Conservation (phyloP, 2,113 vertebrate genomes). For the human (Homo sapiens) region DNA sequence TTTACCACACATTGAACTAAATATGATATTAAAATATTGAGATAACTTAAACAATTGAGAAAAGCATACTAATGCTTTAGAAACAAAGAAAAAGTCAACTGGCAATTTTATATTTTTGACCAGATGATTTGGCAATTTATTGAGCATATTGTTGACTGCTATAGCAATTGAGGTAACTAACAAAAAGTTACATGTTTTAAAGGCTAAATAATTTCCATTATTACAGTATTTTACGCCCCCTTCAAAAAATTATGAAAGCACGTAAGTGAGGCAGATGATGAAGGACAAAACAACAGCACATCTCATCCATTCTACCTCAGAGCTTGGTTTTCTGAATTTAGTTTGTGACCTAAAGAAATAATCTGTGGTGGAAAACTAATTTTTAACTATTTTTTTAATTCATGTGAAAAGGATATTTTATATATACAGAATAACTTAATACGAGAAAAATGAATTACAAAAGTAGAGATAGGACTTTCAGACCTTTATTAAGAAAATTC, state of each 20-base stretch:
- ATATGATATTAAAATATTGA: background rate
- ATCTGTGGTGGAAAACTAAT: background rate
- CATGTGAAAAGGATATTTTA: background rate
- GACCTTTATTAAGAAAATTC: background rate
- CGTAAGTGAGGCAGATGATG: background rate
- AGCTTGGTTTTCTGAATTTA: background rate
- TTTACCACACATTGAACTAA: background rate
- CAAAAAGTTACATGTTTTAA: background rate
- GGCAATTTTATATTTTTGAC: background rate
- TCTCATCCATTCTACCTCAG: background rate
- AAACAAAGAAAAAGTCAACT: background rate
- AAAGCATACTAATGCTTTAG: background rate
- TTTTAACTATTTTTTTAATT: background rate
- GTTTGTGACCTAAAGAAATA: background rate
- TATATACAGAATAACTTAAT: background rate
- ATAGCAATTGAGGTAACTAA: background rate
- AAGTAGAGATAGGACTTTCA: background rate
- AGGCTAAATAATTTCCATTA: background rate
- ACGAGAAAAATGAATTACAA: background rate
- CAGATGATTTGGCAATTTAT: background rate
- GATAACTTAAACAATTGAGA: background rate
- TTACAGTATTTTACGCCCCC: background rate
- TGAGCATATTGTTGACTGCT: background rate
- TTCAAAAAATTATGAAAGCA: background rate
- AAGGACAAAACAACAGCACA: background rate